phyloP scores from a whole-genome alignment of 2,888 invertebrate genomes.

The Augochlorella aurata region DNA sequence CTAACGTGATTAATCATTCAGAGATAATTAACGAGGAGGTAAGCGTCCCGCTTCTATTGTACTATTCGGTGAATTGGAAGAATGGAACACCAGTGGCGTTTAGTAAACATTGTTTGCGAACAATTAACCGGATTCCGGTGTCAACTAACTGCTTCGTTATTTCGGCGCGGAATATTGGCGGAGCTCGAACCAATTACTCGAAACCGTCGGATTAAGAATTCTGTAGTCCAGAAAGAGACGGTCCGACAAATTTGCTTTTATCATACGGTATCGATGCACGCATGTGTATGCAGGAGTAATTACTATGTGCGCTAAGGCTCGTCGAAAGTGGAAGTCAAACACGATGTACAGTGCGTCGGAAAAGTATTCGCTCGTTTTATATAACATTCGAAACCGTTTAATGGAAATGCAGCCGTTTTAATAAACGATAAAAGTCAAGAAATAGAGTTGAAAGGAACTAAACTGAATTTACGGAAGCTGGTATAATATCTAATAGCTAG shows the following conservation, averaged over 20 bases:
- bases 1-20: conserved; percentile 14
- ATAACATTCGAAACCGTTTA: background rate
- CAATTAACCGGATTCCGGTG: background rate
- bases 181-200: no score
- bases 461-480: no score
- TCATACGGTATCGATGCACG: background rate
- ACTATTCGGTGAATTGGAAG: background rate
- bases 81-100: background rate
- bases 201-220: background rate
- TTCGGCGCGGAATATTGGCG: background rate
- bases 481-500: no score
- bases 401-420: no score
- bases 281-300: background rate
- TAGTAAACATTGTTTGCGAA: background rate
- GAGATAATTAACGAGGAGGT: conserved; percentile 20
- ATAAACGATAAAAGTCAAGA: no score
- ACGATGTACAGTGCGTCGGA: background rate
- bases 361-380: background rate
- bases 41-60: background rate
- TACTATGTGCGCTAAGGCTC: background rate
- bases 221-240: background rate
- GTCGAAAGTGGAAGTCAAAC: background rate
- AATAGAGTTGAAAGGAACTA: no score
- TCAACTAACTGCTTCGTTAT: background rate
- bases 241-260: background rate